Percentiles rank a stretch among this genome's conserved stretches.
Evolutionary conservation across 2,113 vertebrate species (phyloP).

Genomic region (Podarcis muralis): DNA sequence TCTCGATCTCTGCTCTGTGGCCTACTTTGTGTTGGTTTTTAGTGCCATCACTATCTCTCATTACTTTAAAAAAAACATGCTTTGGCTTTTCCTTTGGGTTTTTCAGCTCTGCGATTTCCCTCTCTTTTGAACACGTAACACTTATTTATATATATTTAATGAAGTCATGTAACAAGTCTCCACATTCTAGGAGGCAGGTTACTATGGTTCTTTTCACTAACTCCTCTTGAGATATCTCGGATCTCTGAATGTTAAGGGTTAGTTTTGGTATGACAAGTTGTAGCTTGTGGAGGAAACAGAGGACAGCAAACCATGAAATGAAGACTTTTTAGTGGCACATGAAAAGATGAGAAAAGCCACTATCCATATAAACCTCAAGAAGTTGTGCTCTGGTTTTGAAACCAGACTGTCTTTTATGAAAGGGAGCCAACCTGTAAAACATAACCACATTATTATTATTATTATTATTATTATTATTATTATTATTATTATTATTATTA

Average conservation of each 20-base stretch:
- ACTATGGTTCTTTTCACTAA: no score
- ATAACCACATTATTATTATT: background rate
- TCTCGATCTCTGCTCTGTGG: background rate
- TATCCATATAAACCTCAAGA: background rate
- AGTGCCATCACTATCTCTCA: background rate
- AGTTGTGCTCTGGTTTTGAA: background rate
- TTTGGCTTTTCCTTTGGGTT: background rate
- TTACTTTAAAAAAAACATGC: background rate
- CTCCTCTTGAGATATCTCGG: background rate
- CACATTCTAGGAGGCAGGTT: background rate
- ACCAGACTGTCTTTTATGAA: background rate
- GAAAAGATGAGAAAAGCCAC: background rate
- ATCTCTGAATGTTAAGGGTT: background rate
- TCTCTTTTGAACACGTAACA: background rate
- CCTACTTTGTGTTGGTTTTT: background rate
- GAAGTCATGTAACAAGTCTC: background rate
- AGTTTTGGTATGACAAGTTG: background rate
- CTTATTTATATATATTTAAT: background rate
- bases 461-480: background rate
- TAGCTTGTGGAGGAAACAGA: background rate
- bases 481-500: background rate
- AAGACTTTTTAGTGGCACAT: background rate
- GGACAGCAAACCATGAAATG: background rate
- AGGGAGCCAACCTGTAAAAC: background rate
- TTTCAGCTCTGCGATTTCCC: background rate